Percentiles rank a stretch among this genome's conserved stretches.
Evolutionary conservation across 1,140 invertebrate species (phyloP).

Genomic region (Plodia interpunctella): DNA sequence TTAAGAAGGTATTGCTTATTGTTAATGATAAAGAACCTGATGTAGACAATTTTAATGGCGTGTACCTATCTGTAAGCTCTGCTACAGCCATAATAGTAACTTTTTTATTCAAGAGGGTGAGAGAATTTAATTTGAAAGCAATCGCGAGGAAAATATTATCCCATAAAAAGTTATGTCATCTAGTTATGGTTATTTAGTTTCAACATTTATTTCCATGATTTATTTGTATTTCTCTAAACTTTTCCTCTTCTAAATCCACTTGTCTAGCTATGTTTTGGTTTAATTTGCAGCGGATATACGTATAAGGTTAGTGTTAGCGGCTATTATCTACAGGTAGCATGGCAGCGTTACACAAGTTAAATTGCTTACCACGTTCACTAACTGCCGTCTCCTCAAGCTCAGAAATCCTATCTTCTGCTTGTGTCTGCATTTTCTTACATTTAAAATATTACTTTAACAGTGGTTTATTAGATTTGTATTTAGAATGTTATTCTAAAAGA

Average conservation of each 20-base stretch:
- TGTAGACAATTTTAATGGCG: neutral
- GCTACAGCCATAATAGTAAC: neutral
- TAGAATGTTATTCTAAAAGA: no score
- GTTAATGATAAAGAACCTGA: neutral
- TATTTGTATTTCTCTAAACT: no score
- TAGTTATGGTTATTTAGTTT: no score
- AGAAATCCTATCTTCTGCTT: neutral
- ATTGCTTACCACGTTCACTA: slow-evolving; percentile 30
- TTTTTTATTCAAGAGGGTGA: neutral
- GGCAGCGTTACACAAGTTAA: slow-evolving; percentile 32
- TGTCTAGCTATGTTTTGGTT: no score
- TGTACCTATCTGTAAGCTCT: neutral
- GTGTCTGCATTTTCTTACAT: neutral
- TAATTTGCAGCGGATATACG: neutral
- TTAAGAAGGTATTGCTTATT: no score
- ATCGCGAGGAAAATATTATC: neutral
- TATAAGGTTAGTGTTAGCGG: neutral
- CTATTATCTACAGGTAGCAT: slow-evolving; percentile 17
- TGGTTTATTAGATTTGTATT: no score
- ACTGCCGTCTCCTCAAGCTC: slow-evolving; percentile 6
- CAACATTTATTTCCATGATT: no score
- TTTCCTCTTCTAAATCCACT: no score
- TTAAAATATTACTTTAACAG: no score
- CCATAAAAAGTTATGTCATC: no score
- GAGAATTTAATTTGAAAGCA: neutral